Base-by-base conservation (phyloP, 1,140 invertebrate species). In the Pseudobourletiella spinata region DNA sequence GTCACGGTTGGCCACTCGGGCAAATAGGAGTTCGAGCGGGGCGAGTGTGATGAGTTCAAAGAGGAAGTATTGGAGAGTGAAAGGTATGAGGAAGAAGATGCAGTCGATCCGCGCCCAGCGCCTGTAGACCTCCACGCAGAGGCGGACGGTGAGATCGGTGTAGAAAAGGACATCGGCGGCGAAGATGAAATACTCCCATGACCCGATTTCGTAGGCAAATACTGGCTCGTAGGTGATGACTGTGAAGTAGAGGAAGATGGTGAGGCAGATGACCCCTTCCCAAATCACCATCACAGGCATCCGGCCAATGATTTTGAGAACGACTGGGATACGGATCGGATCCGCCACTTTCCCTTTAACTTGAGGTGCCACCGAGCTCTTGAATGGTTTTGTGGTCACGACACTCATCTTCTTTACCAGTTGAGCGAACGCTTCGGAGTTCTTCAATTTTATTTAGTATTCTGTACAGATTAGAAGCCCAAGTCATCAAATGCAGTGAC, bases 81-180 rank as follows among this genome's bases (percentile, higher is more conserved):
- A 57, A 1, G 57, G 65, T 1, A 57, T 4, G 1, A 54, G 26
- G 22, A 57, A 63, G 48, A 61, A 25, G 11, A 39, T 48, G 30
- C 24, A 44, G 1, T 32, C 39, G 16, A 28, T 8, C 30, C 32
- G 3, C 2, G 8, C 57, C 1, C 44, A 14, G 26, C 56, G 43
- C 28, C 65, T n/a, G 39, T 57, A 63, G 28, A 63, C 22, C 57
- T 67, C 65, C 2, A 66, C 48, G 6, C 32, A 1, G 14, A 66
- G 32, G 1, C 65, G 24, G 2, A 59, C 18, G 20, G 52, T 6
- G 1, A 43, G 26, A 30, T 66, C 64, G 35, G 54, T 1, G 16
- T 4, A 6, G 52, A 59, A 59, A 25, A 62, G 6, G 14, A 57
- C 16, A 25, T 57, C 64, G 3, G 46, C 8, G 15, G 2, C 6